phyloP scores from a whole-genome alignment of 2,888 invertebrate species.

The Incurvaria masculella region DNA sequence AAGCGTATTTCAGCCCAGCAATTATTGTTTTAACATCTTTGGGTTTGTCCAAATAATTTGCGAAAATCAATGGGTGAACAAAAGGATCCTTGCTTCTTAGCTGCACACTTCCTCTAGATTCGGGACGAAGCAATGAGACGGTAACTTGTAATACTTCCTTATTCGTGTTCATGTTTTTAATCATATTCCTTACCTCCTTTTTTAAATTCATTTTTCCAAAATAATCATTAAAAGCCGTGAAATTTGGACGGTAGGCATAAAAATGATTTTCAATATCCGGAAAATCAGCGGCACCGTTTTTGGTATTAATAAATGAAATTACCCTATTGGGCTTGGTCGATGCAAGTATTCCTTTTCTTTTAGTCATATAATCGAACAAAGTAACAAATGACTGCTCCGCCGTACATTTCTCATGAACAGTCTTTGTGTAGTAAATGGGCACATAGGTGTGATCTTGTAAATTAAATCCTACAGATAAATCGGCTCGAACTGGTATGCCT shows the following conservation, averaged over 20 bases:
- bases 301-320: slow-evolving; percentile 30
- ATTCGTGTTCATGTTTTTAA: slow-evolving; percentile 25
- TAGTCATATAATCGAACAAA: slow-evolving; percentile 41
- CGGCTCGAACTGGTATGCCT: not conserved
- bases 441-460: not conserved
- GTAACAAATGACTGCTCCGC: too few relatives aligned
- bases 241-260: slow-evolving; percentile 55
- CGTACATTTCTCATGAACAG: too few relatives aligned
- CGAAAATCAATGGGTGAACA: slow-evolving; percentile 62
- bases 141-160: slow-evolving; percentile 39
- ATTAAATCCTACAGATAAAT: slow-evolving; percentile 1
- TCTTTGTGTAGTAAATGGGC: slow-evolving; percentile 1
- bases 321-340: slow-evolving; percentile 35
- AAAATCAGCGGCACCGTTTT: slow-evolving; percentile 24
- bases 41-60: slow-evolving; percentile 60
- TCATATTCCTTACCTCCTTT: slow-evolving; percentile 25
- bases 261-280: slow-evolving; percentile 35
- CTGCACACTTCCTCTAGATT: slow-evolving; percentile 63
- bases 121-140: slow-evolving; percentile 62
- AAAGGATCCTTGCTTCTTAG: slow-evolving; percentile 64
- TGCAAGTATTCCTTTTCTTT: slow-evolving; percentile 44
- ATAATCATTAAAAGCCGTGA: slow-evolving; percentile 25
- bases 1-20: slow-evolving; percentile 20
- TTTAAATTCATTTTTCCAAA: slow-evolving; percentile 23
- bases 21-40: slow-evolving; percentile 45